A percentile compares a stretch with the other conserved stretches of the same genome.
Conservation (phyloP, 2,113 vertebrate genomes). For the Cyphomyrus plagiostoma region DNA sequence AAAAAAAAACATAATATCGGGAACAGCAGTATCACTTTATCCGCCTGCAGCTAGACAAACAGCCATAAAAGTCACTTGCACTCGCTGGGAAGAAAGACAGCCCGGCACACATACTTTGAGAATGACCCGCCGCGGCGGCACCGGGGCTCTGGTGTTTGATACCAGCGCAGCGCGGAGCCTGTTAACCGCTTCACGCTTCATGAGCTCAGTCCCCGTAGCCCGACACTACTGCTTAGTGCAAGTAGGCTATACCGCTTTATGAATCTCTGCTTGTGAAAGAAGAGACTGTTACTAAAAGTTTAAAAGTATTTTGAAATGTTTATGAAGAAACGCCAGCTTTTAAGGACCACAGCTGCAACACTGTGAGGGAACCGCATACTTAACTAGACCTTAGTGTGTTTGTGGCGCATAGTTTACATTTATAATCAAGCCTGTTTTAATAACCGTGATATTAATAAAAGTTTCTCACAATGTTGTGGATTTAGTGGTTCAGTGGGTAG, state of each 20-base stretch:
- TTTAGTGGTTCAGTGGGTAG: not conserved
- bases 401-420: not conserved
- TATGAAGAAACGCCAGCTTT: not conserved
- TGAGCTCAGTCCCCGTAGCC: not conserved
- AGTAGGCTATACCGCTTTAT: not conserved
- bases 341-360: not conserved
- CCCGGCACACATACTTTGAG: not conserved
- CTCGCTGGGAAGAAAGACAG: not conserved
- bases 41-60: conserved; percentile 13
- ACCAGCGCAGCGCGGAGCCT: not conserved
- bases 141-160: not conserved
- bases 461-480: not conserved
- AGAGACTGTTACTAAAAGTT: not conserved
- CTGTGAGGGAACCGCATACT: not conserved
- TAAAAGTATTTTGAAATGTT: not conserved
- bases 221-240: not conserved
- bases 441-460: not conserved
- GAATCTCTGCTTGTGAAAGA: not conserved
- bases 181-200: not conserved
- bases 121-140: not conserved
- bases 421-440: not conserved
- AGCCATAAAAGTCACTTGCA: conserved; percentile 20
- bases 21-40: not conserved
- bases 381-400: not conserved
- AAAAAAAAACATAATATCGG: not conserved